phyloP scores from a whole-genome alignment of 1,140 invertebrate genomes.

The Nixonia krombeini region DNA sequence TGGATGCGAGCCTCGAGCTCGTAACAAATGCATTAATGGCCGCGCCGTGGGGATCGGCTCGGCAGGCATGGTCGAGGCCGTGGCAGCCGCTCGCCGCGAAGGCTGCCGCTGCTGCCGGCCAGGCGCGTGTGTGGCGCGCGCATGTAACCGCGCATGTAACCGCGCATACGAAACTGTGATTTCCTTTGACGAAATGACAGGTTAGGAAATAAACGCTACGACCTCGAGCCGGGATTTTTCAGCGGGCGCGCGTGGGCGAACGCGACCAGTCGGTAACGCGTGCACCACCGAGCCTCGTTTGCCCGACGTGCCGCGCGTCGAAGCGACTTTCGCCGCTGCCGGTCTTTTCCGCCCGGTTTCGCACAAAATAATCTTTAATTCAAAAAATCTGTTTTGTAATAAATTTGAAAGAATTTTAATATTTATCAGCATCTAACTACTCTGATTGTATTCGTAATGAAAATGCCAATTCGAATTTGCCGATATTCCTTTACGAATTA shows the following conservation, averaged over 20 bases:
- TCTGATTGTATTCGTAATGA: too few species aligned
- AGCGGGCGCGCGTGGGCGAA: background rate
- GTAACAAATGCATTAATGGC: constrained; percentile 52
- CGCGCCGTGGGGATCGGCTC: constrained; percentile 1
- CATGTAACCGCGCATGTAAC: too few species aligned
- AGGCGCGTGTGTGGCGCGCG: constrained; percentile 13
- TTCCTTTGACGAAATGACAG: constrained; percentile 40
- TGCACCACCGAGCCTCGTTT: too few species aligned
- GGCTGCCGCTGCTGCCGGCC: background rate
- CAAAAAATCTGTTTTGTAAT: too few species aligned
- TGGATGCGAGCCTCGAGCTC: constrained; percentile 28
- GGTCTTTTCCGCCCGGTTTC: too few species aligned
- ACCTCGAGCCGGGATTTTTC: constrained; percentile 34
- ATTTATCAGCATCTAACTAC: constrained; percentile 3
- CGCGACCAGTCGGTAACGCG: too few species aligned
- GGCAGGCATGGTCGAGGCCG: constrained; percentile 14
- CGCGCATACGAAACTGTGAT: constrained; percentile 8
- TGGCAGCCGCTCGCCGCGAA: background rate
- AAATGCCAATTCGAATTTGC: too few species aligned
- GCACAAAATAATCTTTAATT: too few species aligned
- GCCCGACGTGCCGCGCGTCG: too few species aligned
- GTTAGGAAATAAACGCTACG: constrained; percentile 36
- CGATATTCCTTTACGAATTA: too few species aligned
- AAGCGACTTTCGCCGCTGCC: too few species aligned
- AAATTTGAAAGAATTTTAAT: too few species aligned